A percentile compares a stretch with the other conserved stretches of the same genome.
Evolutionary conservation across 2,113 vertebrate genomes (phyloP).

Genomic region (Hyperoodon ampullatus): DNA sequence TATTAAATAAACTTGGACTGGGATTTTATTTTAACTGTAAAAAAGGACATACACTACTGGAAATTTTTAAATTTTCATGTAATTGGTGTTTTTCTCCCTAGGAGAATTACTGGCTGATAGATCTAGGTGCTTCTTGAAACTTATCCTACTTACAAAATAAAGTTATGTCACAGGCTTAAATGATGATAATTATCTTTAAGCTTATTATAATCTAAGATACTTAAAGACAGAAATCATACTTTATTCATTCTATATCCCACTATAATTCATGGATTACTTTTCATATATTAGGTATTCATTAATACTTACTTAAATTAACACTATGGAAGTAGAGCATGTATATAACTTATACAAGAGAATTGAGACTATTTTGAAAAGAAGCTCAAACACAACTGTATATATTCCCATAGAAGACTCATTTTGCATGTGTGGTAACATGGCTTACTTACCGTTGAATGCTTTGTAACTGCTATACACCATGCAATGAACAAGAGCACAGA

Average conservation of each 20-base stretch:
- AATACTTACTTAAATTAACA: not conserved
- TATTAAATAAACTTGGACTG: not conserved
- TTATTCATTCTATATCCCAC: not conserved
- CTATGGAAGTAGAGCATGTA: not conserved
- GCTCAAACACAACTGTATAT: not conserved
- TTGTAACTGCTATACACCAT: not conserved
- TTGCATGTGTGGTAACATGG: not conserved
- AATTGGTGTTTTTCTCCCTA: not conserved
- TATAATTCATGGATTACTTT: not conserved
- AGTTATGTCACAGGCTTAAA: not conserved
- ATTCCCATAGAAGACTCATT: not conserved
- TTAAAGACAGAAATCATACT: not conserved
- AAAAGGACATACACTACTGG: not conserved
- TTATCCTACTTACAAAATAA: slow-evolving; percentile 6
- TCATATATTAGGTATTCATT: not conserved
- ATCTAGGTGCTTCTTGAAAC: not conserved
- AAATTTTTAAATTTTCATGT: not conserved
- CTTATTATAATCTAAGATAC: slow-evolving; percentile 2
- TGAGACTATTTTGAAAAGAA: not conserved
- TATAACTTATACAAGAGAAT: not conserved
- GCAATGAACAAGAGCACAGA: not conserved
- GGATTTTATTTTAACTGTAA: not conserved
- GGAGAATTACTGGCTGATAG: not conserved
- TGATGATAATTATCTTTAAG: not conserved
- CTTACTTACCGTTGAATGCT: not conserved